Evolutionary conservation across 2,797 vertebrate species (phyloP).

Genomic region (Betta splendens): DNA sequence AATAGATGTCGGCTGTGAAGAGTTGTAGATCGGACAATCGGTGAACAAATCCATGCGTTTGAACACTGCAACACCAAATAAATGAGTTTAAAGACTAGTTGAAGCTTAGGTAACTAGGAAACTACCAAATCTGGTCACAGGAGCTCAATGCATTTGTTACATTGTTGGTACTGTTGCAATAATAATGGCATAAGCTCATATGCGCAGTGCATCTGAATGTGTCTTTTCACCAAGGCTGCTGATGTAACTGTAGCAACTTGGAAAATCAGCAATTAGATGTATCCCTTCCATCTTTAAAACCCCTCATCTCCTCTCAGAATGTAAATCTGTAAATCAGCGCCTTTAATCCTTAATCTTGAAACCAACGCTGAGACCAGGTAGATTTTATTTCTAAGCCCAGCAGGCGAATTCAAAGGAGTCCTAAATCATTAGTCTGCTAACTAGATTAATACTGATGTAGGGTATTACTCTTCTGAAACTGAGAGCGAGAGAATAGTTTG

Average conservation of each 20-base stretch:
- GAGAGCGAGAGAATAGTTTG: constrained; percentile 50
- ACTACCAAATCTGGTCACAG: too few species aligned
- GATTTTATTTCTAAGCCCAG: constrained; percentile 45
- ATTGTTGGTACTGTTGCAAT: constrained; percentile 7
- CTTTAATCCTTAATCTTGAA: constrained; percentile 42
- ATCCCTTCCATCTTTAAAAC: constrained; percentile 19
- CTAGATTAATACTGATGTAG: constrained; percentile 57
- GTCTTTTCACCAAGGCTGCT: not conserved
- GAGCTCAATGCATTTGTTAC: not conserved
- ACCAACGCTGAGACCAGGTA: constrained; percentile 23
- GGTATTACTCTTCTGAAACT: constrained; percentile 54
- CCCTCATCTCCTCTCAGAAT: constrained; percentile 30
- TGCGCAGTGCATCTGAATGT: too few species aligned
- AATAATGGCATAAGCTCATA: not conserved
- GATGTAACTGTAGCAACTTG: not conserved
- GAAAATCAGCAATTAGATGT: constrained; percentile 14
- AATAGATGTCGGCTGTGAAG: constrained; percentile 9
- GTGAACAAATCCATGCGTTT: constrained; percentile 14
- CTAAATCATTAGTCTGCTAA: constrained; percentile 54
- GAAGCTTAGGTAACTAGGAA: not conserved
- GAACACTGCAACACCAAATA: constrained; percentile 26
- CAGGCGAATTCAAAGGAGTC: constrained; percentile 51
- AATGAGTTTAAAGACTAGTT: constrained; percentile 18
- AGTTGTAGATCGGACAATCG: constrained; percentile 11
- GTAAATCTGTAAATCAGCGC: constrained; percentile 41